Base-by-base conservation (phyloP, 2,113 vertebrate species). In the Loxodonta africana region DNA sequence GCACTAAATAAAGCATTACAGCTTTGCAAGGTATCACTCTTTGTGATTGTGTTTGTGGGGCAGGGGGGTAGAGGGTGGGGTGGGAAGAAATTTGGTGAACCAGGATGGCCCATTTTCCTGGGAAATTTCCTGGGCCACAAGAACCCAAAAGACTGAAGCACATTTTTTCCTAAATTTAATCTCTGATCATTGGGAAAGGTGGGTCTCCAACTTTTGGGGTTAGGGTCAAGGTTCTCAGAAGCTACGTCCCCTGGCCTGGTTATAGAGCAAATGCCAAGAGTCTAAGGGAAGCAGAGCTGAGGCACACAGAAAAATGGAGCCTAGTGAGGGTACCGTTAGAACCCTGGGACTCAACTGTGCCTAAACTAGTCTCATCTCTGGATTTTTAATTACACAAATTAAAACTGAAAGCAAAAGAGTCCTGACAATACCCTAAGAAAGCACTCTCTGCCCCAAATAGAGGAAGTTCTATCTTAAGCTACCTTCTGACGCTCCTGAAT, bases 91-190 rank as follows among this genome's bases (percentile, higher is more conserved):
- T 44, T 37, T 41, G n/a, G 15, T 28, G 53, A 67, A 1, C 21
- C 6, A 67, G 17, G 78, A 12, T 44, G 1, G 1, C 20, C 37
- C 15, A 28, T 25, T 0, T 6, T 5, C 25, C 8, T 33, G 51
- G 44, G 71, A 71, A 62, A 86, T 48, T 20, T 17, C 62, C 51
- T 33, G 5, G 28, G 6, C 44, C 21, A 84, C 18, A 71, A 48
- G 20, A 73, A 69, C 3, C 28, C 0, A 0, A 1, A 90, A 60
- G 77, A 12, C 2, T 0, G 1, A 83, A 33, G 18, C 15, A 65
- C 20, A 82, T 33, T 69, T 18, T 67, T 12, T n/a, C 30, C 87
- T 87, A 12, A 63, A 8, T 74, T 77, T 37, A 41, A 87, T 83
- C 30, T 67, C 6, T 6, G 5, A 10, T 44, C 17, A 41, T 1